Conservation (phyloP, 2,113 vertebrate genomes). For the Prietella phreatophila region DNA sequence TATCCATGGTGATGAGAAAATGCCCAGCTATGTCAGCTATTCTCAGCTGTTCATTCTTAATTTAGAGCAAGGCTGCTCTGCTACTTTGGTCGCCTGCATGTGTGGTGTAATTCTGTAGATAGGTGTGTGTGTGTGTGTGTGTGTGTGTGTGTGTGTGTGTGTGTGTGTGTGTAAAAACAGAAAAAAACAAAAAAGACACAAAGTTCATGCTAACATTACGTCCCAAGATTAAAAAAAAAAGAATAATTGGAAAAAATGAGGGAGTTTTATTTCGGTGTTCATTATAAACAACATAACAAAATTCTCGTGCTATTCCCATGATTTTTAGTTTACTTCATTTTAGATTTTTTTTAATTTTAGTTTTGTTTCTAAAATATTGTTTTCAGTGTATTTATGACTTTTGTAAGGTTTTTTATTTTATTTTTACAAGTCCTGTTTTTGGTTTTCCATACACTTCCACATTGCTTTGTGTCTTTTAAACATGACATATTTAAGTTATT, state of each 20-base stretch:
- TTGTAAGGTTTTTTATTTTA: background rate
- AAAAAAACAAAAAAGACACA: background rate
- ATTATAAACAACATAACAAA: background rate
- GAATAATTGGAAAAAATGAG: background rate
- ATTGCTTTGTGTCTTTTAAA: background rate
- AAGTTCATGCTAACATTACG: background rate
- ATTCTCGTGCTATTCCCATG: background rate
- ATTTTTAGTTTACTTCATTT: background rate
- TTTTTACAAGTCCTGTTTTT: background rate
- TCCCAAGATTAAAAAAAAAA: too few species aligned
- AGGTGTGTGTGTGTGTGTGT: background rate
- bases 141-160: too few species aligned
- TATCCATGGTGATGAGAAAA: background rate
- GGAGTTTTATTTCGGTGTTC: background rate
- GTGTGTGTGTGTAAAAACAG: too few species aligned
- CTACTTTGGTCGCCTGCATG: slow-evolving; percentile 5
- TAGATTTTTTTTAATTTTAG: background rate
- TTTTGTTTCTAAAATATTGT: background rate
- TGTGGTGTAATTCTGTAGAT: slow-evolving; percentile 23
- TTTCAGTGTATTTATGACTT: background rate
- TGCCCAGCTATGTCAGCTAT: slow-evolving; percentile 5
- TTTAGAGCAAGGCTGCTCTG: slow-evolving; percentile 7
- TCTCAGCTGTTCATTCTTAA: slow-evolving; percentile 23
- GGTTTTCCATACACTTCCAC: background rate
- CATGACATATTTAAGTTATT: background rate